These are phyloP conservation scores for Formica selysi DNA, from an alignment of 1,140 invertebrate genomes.

Conservation along the genomic window DNA sequence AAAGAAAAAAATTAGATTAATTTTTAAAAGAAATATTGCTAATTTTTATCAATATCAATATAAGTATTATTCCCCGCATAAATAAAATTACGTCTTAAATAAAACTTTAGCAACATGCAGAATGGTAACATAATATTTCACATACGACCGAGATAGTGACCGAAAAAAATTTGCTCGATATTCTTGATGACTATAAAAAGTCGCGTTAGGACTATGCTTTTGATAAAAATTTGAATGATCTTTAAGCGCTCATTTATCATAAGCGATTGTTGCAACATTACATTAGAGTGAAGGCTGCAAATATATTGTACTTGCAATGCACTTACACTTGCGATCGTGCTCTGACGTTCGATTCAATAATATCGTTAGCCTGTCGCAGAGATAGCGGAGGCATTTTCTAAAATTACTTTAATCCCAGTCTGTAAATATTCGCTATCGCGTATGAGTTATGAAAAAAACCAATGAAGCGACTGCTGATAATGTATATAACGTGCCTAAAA, in stretches of 20 bases:
- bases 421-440: not conserved
- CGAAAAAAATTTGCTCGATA: not conserved
- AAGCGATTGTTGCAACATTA: conserved; percentile 15
- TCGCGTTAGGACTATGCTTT: not conserved
- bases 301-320: not conserved
- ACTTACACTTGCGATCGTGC: conserved; percentile 23
- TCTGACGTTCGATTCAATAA: conserved; percentile 7
- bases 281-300: conserved; percentile 5
- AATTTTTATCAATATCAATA: no score
- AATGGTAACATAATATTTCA: not conserved
- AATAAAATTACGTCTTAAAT: no score
- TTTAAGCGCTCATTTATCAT: conserved; percentile 1
- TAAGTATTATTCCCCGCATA: no score
- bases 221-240: not conserved
- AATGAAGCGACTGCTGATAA: not conserved
- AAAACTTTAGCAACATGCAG: no score
- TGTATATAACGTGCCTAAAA: not conserved
- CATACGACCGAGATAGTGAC: not conserved
- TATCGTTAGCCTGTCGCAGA: not conserved
- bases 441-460: not conserved
- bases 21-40: no score
- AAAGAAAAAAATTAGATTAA: no score
- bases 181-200: not conserved
- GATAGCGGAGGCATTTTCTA: not conserved
- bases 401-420: conserved; percentile 2